Conservation (phyloP, 1,140 invertebrate species). For the Aphelinus atriplicis region DNA sequence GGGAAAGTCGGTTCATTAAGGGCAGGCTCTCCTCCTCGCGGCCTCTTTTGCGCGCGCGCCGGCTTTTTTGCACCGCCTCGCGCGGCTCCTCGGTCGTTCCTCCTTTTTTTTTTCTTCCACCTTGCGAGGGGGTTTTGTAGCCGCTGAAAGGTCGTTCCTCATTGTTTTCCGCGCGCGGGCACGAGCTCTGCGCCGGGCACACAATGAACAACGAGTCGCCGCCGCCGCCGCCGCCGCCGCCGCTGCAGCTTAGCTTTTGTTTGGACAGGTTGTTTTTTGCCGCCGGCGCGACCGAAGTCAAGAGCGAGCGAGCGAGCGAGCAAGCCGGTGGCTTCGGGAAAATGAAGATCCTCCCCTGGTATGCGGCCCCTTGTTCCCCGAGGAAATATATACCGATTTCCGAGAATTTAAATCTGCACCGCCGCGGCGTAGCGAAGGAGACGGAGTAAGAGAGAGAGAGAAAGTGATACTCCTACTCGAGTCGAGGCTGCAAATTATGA, state of each 20-base stretch:
- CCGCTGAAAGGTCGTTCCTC: constrained; percentile 20
- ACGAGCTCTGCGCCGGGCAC: background rate
- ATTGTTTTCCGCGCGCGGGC: constrained; percentile 26
- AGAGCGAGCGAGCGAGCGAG: background rate
- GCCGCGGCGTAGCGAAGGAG: too few species aligned
- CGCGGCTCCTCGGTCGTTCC: background rate
- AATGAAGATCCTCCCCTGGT: too few species aligned
- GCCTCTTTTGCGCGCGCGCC: background rate
- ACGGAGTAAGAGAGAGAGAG: too few species aligned
- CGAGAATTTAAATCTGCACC: too few species aligned
- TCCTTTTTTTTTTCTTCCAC: constrained; percentile 8
- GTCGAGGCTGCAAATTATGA: too few species aligned
- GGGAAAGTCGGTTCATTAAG: constrained; percentile 21
- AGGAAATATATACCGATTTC: too few species aligned
- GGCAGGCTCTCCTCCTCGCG: background rate
- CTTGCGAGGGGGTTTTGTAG: background rate
- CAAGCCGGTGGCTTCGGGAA: background rate
- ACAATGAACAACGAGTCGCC: background rate
- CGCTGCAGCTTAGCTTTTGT: background rate
- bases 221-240: too few species aligned
- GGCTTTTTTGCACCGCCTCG: background rate
- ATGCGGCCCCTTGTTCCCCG: too few species aligned
- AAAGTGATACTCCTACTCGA: too few species aligned
- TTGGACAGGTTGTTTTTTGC: background rate
- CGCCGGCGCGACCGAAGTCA: too few species aligned